Evolutionary conservation across 2,888 invertebrate genomes (phyloP), one percentile per base, ranked within the genome.

Genomic region (Adineta ricciae): DNA sequence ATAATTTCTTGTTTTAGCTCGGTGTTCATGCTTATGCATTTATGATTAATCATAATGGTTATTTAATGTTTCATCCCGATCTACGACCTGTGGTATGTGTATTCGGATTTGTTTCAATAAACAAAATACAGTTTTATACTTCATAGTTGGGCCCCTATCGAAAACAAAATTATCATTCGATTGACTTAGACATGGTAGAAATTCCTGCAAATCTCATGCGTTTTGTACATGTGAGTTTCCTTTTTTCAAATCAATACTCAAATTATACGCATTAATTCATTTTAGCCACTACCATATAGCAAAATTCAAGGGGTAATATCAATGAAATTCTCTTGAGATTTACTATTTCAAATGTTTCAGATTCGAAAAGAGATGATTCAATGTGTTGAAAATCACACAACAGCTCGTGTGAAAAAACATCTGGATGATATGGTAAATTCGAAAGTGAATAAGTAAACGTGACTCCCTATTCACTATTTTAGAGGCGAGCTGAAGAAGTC

Each of bases 1-100:
- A 19, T 50, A 46, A 46, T 46, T 5, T 46, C 46, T 50, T 50
- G 2, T 50, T 50, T 50, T 50, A 86, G 56, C 84, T 86, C 41
- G 84, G 84, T n/a, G 86, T 86, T n/a, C 84, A 84, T 36, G 73
- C 72, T 56, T 86, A 86, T 52, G 72, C 83, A n/a, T 84, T 84
- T 72, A 78, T 83, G 83, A 27, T 85, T 56, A 84, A 84, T 83
- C 84, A 86, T 73, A 86, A 86, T 73, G 86, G 86, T 19, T 86
- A 84, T 41, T 54, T 86, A 32, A 82, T 86, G 19, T 86, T 86
- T 73, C 86, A 86, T 82, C 86, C 86, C 0, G 78, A 78, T 78
- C 41, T 78, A 78, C 78, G 78, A 78, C 78, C 78, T n/a, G 78
- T 78, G 78, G 78, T 78, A 78, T n/a, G 78, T 78, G n/a, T 78